Evolutionary conservation across 2,113 vertebrate genomes (phyloP).

Genomic region (Corvus hawaiiensis): DNA sequence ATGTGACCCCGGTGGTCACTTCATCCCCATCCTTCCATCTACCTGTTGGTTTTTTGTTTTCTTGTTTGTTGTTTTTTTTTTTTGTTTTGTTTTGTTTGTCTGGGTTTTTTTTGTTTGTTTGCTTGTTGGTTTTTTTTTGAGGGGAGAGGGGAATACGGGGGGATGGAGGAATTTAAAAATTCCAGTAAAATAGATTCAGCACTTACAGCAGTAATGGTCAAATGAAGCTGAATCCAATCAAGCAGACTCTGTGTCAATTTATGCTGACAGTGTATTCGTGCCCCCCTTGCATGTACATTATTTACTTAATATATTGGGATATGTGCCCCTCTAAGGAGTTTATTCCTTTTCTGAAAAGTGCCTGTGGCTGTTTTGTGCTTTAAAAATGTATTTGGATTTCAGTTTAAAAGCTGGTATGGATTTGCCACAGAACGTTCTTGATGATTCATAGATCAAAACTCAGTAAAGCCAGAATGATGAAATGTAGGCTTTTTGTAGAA

Average conservation of each 20-base stretch:
- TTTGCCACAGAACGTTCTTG: background rate
- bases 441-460: background rate
- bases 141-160: rapidly evolving
- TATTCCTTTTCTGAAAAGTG: background rate
- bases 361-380: background rate
- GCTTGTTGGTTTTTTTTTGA: too few species aligned
- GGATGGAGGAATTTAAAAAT: background rate
- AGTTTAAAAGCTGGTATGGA: background rate
- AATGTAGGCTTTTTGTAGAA: background rate
- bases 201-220: background rate
- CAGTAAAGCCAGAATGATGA: background rate
- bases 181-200: background rate
- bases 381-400: background rate
- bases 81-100: background rate
- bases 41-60: background rate
- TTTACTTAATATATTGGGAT: background rate
- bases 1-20: background rate
- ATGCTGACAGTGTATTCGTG: background rate
- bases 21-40: too few species aligned
- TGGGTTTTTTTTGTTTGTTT: background rate
- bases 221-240: background rate
- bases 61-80: too few species aligned
- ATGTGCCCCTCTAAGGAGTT: rapidly evolving
- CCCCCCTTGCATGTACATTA: rapidly evolving
- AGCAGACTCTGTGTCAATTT: background rate